Conservation (phyloP, 37 sponge, comb jelly and placozoan genomes). For the Ianthella basta region DNA sequence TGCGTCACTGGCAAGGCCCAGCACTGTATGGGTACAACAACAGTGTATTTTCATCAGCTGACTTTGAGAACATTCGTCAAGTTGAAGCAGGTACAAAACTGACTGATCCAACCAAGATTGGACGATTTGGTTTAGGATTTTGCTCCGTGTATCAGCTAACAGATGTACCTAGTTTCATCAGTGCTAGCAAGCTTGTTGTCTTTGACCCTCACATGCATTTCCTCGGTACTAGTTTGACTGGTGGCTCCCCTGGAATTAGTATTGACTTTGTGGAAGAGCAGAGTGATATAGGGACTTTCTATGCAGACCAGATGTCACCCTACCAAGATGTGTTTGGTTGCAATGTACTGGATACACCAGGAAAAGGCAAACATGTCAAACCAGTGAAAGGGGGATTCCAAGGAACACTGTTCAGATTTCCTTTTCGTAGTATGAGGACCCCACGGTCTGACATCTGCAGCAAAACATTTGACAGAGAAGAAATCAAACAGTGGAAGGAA, state of each 20-base stretch:
- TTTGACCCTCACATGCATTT: slow-evolving; percentile 84
- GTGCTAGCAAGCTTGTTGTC: slow-evolving; percentile 56
- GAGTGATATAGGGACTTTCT: not conserved
- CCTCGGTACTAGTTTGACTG: slow-evolving; percentile 50
- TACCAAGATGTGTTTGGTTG: slow-evolving; percentile 78
- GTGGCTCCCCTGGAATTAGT: slow-evolving; percentile 67
- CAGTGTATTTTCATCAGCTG: slow-evolving; percentile 63
- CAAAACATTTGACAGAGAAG: slow-evolving; percentile 7
- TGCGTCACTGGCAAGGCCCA: slow-evolving; percentile 84
- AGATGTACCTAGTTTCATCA: slow-evolving; percentile 84
- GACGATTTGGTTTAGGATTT: slow-evolving; percentile 84
- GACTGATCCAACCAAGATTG: slow-evolving; percentile 73
- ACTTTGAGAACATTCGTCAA: slow-evolving; percentile 72
- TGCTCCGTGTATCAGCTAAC: slow-evolving; percentile 74
- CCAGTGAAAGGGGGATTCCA: slow-evolving; percentile 39
- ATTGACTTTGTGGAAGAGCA: slow-evolving; percentile 34
- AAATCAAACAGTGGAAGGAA: slow-evolving; percentile 10
- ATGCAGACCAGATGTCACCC: slow-evolving; percentile 69
- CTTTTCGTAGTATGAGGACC: slow-evolving; percentile 43
- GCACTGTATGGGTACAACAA: slow-evolving; percentile 73
- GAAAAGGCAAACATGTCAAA: too few relatives aligned
- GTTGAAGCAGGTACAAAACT: slow-evolving; percentile 70
- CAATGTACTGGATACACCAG: slow-evolving; percentile 40
- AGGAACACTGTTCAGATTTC: slow-evolving; percentile 84
- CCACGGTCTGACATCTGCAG: slow-evolving; percentile 45